Conservation (phyloP, 2,888 invertebrate species). For the Pammene fasciana region DNA sequence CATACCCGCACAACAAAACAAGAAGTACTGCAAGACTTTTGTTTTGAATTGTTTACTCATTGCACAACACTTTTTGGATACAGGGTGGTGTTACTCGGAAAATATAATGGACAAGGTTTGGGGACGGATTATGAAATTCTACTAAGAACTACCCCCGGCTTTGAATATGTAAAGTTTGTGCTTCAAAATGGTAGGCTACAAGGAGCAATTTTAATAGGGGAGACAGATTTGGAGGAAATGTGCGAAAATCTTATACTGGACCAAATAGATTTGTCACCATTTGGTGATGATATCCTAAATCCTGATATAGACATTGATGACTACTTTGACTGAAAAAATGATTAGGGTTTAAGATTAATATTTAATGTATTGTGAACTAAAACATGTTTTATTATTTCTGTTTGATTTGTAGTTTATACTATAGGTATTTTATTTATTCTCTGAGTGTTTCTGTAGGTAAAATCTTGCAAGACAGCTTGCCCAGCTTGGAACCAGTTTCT, state of each 20-base stretch:
- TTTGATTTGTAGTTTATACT: too few relatives aligned
- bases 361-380: constrained; percentile 35
- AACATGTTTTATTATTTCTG: too few relatives aligned
- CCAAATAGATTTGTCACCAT: constrained; percentile 93
- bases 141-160: constrained; percentile 90
- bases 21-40: constrained; percentile 93
- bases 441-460: too few relatives aligned
- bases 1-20: constrained; percentile 84
- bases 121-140: constrained; percentile 91
- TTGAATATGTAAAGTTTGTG: constrained; percentile 94
- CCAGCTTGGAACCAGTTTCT: too few relatives aligned
- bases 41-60: constrained; percentile 98
- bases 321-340: constrained; percentile 93
- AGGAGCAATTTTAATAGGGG: constrained; percentile 97
- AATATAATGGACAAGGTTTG: constrained; percentile 96
- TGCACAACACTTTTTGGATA: constrained; percentile 97
- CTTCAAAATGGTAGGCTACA: constrained; percentile 92
- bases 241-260: constrained; percentile 99
- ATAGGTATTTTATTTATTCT: too few relatives aligned
- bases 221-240: constrained; percentile 98
- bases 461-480: too few relatives aligned
- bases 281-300: constrained; percentile 96
- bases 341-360: background rate
- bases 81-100: constrained; percentile 95
- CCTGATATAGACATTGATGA: constrained; percentile 99